Percentiles rank a stretch among this genome's conserved stretches.
phyloP scores from a whole-genome alignment of 2,888 invertebrate genomes.

The Drosophila cognata region DNA sequence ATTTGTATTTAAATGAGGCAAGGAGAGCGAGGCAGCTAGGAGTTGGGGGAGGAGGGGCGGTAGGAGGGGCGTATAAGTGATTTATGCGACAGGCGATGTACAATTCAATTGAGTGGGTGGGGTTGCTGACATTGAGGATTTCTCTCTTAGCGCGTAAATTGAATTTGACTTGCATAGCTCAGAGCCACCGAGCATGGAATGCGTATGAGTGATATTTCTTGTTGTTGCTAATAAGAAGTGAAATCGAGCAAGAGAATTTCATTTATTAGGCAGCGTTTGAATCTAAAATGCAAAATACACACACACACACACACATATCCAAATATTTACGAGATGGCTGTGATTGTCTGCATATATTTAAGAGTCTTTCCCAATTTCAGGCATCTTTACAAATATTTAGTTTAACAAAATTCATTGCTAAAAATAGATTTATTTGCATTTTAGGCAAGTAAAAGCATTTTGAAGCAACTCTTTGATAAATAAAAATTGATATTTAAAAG shows the following conservation, averaged over 20 bases:
- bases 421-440: background rate
- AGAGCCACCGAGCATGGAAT: constrained; percentile 8
- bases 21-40: background rate
- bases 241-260: constrained; percentile 4
- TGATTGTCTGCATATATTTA: background rate
- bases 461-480: background rate
- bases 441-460: background rate
- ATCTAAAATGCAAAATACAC: background rate
- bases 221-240: constrained; percentile 10
- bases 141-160: constrained; percentile 42
- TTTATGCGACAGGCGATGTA: constrained; percentile 52
- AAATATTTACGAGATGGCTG: background rate
- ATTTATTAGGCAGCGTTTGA: constrained; percentile 12
- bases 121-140: constrained; percentile 6
- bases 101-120: constrained; percentile 23
- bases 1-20: constrained; percentile 67
- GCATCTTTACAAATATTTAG: background rate
- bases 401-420: background rate
- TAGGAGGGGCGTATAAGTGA: constrained; percentile 33
- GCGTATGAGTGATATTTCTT: constrained; percentile 47
- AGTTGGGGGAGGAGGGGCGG: background rate
- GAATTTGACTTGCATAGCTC: constrained; percentile 51
- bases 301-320: background rate
- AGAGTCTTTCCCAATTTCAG: background rate
- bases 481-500: background rate